Percentiles rank a stretch among this genome's conserved stretches.
phyloP scores from a whole-genome alignment of 2,113 vertebrate genomes.

The Urocitellus parryii region DNA sequence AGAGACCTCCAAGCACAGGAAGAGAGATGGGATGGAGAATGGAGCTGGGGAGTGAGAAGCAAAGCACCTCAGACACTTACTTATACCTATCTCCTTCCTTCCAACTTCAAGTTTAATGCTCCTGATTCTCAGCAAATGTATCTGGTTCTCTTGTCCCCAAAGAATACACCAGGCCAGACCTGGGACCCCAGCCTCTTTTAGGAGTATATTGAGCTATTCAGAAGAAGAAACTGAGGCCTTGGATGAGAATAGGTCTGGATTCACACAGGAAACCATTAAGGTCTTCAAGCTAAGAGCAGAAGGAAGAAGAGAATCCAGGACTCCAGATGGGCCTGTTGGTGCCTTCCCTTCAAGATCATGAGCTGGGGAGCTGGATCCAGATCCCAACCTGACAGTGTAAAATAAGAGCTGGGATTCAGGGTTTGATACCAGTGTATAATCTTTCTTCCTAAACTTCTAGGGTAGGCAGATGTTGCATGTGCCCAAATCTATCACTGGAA shows the following conservation, averaged over 20 bases:
- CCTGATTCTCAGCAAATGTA: background rate
- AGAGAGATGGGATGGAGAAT: too few species aligned
- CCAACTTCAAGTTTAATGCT: background rate
- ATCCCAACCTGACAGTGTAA: background rate
- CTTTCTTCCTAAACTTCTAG: background rate
- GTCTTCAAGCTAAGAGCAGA: background rate
- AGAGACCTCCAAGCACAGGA: background rate
- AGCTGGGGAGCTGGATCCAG: background rate
- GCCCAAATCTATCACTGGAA: background rate
- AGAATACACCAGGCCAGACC: background rate
- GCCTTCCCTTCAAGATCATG: background rate
- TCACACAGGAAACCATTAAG: background rate
- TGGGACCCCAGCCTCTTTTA: background rate
- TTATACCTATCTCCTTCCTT: background rate
- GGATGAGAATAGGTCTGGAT: background rate
- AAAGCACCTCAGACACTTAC: background rate
- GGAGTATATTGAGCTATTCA: background rate
- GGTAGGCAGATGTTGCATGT: background rate
- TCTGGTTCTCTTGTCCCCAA: background rate
- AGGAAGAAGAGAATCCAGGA: background rate
- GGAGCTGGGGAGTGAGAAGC: background rate
- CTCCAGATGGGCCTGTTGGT: background rate
- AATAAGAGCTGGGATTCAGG: background rate
- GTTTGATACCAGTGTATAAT: background rate
- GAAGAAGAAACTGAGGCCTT: background rate